Base-by-base conservation (phyloP, 1,140 invertebrate genomes). In the Cydia pomonella region DNA sequence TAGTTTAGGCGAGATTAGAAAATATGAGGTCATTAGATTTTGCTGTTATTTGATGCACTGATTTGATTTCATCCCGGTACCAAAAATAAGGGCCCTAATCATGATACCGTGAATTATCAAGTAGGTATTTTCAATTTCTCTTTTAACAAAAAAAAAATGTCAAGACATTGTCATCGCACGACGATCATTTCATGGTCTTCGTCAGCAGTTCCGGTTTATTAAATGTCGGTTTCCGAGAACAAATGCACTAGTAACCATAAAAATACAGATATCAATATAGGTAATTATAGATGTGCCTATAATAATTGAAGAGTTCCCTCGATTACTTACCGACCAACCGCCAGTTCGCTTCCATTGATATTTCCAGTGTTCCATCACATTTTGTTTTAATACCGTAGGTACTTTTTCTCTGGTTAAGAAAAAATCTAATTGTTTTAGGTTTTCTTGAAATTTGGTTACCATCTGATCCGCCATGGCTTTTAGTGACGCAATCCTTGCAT, bases 321-420 rank as follows among this genome's bases (percentile, higher is more conserved):
- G 41, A 44, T 44, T 44, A 76, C 92, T 81, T 77, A 93, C 91
- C 79, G 89, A 92, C 89, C 90, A 90, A 72, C 90, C 91, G 13
- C 88, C 90, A 16, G 89, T 93, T 79, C 93, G 84, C 77, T 92
- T 93, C 93, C 93, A 93, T 76, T 93, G 88, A 76, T 93, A 93
- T 78, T 92, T 91, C 86, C 91, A 90, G 74, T 90, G 90, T 25
- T 93, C 89, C 5, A 91, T 83, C 0, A 93, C 74, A 18, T 80
- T 85, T 73, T 84, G 85, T 78, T 89, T 90, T 5, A 93, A 72
- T 13, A 74, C 16, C 41, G 86, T 85, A 5, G 87, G 81, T 12
- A 92, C 85, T 23, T 88, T 90, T 80, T 93, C 92, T 79, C 87
- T 86, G n/a, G 85, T 87, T 47, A 93, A 74, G 76, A 93, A 93